Evolutionary conservation across 2,113 vertebrate genomes (phyloP).

Genomic region (Bubalus kerabau): DNA sequence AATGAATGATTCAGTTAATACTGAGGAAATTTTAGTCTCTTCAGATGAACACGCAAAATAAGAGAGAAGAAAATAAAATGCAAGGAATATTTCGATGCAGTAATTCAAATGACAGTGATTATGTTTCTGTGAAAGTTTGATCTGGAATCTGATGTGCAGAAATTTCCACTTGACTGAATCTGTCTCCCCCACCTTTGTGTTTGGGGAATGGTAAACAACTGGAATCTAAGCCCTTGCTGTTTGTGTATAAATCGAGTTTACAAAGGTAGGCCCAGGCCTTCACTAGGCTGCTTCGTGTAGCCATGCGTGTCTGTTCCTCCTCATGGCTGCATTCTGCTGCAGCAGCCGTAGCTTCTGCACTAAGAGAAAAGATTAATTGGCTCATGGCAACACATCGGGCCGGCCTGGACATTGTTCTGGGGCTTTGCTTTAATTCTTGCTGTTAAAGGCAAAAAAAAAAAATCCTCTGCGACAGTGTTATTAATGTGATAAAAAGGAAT

Average conservation of each 20-base stretch:
- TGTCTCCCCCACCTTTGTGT: not conserved
- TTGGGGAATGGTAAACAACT: fast-evolving
- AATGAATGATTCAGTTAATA: not conserved
- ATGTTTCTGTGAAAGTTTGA: not conserved
- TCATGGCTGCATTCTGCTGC: not conserved
- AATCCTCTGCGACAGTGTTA: conserved; percentile 78
- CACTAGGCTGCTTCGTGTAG: fast-evolving
- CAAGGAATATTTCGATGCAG: not conserved
- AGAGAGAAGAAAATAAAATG: not conserved
- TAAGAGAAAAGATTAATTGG: conserved; percentile 44
- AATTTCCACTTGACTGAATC: not conserved
- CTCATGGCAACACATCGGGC: not conserved
- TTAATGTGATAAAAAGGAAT: conserved; percentile 90
- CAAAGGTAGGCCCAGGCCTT: fast-evolving
- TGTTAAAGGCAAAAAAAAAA: conserved; percentile 70
- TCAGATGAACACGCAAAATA: not conserved
- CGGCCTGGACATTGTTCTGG: not conserved
- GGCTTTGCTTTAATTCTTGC: conserved; percentile 56
- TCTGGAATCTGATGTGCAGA: not conserved
- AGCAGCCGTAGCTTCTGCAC: conserved; percentile 17
- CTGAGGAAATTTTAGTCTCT: not conserved
- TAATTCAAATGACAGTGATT: not conserved
- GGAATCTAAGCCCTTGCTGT: not conserved
- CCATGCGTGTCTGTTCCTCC: fast-evolving
- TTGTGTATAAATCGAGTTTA: fast-evolving